These are phyloP conservation scores for Machaerirhynchus nigripectus DNA, from an alignment of 2,113 vertebrate genomes.

Conservation along the genomic window DNA sequence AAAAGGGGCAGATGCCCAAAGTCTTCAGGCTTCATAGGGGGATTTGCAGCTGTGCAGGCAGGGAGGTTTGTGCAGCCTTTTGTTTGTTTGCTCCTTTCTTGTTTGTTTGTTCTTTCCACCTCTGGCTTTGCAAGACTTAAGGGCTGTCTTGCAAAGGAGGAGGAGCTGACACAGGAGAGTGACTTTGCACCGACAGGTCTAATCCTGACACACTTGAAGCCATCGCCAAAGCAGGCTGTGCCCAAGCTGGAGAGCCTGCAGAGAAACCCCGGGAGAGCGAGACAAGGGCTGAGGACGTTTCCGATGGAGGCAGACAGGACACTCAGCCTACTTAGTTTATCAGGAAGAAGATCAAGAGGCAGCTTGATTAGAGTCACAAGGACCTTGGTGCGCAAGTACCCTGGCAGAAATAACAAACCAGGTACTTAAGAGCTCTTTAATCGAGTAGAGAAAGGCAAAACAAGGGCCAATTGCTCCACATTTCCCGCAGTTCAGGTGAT, in stretches of 20 bases:
- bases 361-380: conserved; percentile 54
- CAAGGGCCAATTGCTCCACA: conserved; percentile 18
- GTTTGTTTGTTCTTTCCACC: neutral
- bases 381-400: neutral
- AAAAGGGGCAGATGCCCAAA: neutral
- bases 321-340: conserved; percentile 29
- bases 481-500: neutral
- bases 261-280: neutral
- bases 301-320: conserved; percentile 4
- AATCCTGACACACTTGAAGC: neutral
- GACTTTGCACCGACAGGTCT: neutral
- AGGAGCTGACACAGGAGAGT: neutral
- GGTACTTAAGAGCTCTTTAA: conserved; percentile 56
- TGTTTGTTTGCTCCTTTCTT: neutral
- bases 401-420: conserved; percentile 53
- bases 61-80: neutral
- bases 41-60: neutral
- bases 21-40: neutral
- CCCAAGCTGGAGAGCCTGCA: neutral
- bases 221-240: neutral
- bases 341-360: conserved; percentile 57
- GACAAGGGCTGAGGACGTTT: neutral
- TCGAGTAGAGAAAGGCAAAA: conserved; percentile 40
- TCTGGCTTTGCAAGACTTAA: neutral
- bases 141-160: neutral